phyloP scores from a whole-genome alignment of 2,797 vertebrate genomes.

The Chelon auratus region DNA sequence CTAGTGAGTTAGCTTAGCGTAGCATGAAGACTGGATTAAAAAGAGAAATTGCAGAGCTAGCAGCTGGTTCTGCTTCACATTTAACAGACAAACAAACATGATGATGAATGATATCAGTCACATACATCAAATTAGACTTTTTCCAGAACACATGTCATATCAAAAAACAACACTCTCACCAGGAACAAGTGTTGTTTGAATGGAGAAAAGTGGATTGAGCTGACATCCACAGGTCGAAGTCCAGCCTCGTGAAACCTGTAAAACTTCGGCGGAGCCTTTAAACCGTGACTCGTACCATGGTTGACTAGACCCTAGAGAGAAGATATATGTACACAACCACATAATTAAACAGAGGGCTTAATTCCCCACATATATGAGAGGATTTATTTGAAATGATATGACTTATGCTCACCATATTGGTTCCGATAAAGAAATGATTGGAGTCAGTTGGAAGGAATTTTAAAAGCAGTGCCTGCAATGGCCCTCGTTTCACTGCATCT shows the following conservation, averaged over 20 bases:
- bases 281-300: constrained; percentile 89
- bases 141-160: neutral
- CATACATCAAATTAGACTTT: neutral
- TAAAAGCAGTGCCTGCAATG: constrained; percentile 82
- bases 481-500: constrained; percentile 67
- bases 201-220: constrained; percentile 90
- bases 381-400: neutral
- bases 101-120: neutral
- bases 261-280: constrained; percentile 86
- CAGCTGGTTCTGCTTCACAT: neutral
- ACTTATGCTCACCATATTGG: constrained; percentile 87
- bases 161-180: constrained; percentile 80
- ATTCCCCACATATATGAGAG: neutral
- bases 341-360: neutral
- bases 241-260: constrained; percentile 85
- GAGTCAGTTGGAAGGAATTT: constrained; percentile 92
- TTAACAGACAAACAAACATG: neutral
- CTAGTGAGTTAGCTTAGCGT: too few species aligned
- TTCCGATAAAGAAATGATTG: constrained; percentile 92
- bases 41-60: too few species aligned
- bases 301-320: constrained; percentile 87
- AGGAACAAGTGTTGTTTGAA: constrained; percentile 90
- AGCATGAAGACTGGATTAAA: too few species aligned
- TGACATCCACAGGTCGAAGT: constrained; percentile 83
- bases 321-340: neutral